These are phyloP conservation scores for Sinonovacula constricta DNA, from an alignment of 1,140 invertebrate species.

Conservation along the genomic window DNA sequence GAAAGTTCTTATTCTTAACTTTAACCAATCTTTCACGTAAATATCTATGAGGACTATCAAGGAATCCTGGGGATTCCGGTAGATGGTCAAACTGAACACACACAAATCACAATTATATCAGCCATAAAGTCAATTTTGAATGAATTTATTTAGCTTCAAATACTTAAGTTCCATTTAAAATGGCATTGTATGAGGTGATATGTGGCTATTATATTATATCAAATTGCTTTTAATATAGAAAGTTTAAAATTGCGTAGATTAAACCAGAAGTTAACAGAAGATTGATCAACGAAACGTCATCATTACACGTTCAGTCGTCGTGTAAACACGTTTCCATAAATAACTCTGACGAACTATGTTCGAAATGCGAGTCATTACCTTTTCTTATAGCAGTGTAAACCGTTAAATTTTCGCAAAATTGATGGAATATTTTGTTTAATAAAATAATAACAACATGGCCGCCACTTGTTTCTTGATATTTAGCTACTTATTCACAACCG, in stretches of 20 bases:
- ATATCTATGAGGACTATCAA: too few species aligned
- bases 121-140: too few species aligned
- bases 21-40: too few species aligned
- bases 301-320: background rate
- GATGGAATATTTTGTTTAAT: conserved; percentile 41
- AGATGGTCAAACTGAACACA: too few species aligned
- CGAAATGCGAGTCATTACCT: conserved; percentile 14
- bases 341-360: conserved; percentile 1
- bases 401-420: too few species aligned
- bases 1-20: too few species aligned
- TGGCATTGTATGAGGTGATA: background rate
- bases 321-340: conserved; percentile 46
- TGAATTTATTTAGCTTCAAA: too few species aligned
- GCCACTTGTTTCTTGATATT: background rate
- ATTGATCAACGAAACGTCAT: conserved; percentile 10
- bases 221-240: conserved; percentile 27
- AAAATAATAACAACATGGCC: background rate
- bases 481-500: background rate
- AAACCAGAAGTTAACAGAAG: too few species aligned
- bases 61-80: too few species aligned
- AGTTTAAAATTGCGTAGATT: too few species aligned
- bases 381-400: conserved; percentile 12
- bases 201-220: background rate
- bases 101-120: too few species aligned
- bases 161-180: background rate